Base-by-base conservation (phyloP, 2,888 invertebrate genomes). In the Xiphydria camelus region DNA sequence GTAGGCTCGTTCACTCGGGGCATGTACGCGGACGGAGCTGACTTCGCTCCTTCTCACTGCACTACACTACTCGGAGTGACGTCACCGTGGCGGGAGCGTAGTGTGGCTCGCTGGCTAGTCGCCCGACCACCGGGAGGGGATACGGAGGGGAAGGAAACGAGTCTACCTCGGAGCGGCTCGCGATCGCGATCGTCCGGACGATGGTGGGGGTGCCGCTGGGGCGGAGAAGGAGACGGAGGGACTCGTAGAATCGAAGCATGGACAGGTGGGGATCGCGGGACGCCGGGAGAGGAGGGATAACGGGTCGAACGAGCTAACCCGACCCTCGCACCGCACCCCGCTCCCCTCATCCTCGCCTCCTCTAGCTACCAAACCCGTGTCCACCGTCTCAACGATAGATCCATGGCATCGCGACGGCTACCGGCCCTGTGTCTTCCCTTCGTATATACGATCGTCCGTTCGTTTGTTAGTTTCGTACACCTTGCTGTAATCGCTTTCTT, bases 1-100 rank as follows among this genome's bases (percentile, higher is more conserved):
- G 45, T 45, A 45, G 39, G 39, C 32, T 42, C 47, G 47, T 64
- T 62, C 57, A 64, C 58, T 61, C 53, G 53, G 56, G 55, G 56
- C 61, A 68, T 66, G 64, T 64, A 68, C 62, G 63, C 63, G 68
- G 66, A 66, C 58, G 68, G 70, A 70, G 71, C 65, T 58, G 56
- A 56, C 60, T 66, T 61, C 62, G 70, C 73, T 75, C 73, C 74
- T 70, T 65, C 73, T 75, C 75, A 75, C 75, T 75, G 75, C 76
- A 76, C 76, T 76, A 76, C 76, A 73, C 74, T 71, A 74, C 75
- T 64, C 70, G 53, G 66, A 75, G 74, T 77, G 77, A 77, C 77
- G 77, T 77, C 77, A 77, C 75, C 70, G 68, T 76, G 75, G 76
- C 76, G 76, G 75, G 76, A 74, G 70, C 66, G 64, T 61, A 68